Evolutionary conservation across 2,797 vertebrate genomes (phyloP), one percentile per base, ranked within the genome.

Genomic region (Pogoniulus pusillus): DNA sequence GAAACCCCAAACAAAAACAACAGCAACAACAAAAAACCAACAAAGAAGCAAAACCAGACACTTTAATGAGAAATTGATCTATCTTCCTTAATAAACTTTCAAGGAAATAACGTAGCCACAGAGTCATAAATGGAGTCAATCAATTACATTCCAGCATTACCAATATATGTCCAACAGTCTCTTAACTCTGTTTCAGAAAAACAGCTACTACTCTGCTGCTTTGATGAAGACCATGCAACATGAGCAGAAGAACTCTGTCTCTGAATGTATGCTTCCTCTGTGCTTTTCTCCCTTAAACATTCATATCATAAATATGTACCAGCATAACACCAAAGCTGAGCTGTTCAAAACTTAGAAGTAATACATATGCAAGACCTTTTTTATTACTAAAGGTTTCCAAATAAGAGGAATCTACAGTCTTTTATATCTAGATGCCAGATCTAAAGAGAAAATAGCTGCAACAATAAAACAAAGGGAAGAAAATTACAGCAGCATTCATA

Each of bases 1-100:
- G 51, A 39, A 32, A 29, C 11, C 4, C 35, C 22, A 23, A 51
- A 68, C 45, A 35, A 9, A 32, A 22, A 14, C 20, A 51, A 24
- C 14, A 47, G 29, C 9, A 20, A 22, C 32, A 43, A 41, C 6
- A 4, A 4, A 17, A 64, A 55, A n/a, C 6, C 12, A 37, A 55
- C n/a, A 3, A 32, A 3, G 3, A 49, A 66, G 1, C 9, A 24
- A n/a, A 3, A 10, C 9, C 22, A 6, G 2, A 12, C 63, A 26
- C 8, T 65, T 77, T 26, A 49, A 30, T 54, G 26, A 35, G 47
- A 79, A 92, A 60, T 6, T 47, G 47, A 58, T 66, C 20, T 16
- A 49, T 29, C 47, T 58, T 51, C 32, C 12, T 22, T 53, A 83
- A 79, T 14, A 75, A 55, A 49, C 75, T 57, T 26, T 45, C 20